phyloP scores from a whole-genome alignment of 2,888 invertebrate genomes.

The Metallyticus violacea region DNA sequence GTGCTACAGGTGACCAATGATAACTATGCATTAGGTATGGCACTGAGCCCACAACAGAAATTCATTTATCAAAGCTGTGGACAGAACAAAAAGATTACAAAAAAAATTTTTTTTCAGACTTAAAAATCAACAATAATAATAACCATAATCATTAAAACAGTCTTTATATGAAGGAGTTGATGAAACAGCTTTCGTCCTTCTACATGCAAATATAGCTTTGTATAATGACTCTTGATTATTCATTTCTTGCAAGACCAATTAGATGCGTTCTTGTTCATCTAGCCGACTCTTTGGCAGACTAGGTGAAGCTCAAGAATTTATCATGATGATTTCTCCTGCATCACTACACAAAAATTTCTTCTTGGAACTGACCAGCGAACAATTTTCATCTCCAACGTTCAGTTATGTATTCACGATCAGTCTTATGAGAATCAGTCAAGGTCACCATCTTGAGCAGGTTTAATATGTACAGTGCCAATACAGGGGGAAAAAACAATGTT shows the following conservation, averaged over 20 bases:
- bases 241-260: background rate
- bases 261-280: background rate
- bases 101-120: no score
- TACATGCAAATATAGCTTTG: background rate
- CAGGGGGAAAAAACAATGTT: background rate
- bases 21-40: constrained; percentile 11
- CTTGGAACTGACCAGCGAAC: background rate
- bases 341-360: background rate
- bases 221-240: background rate
- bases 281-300: background rate
- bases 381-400: background rate
- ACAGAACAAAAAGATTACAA: background rate
- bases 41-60: constrained; percentile 3
- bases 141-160: constrained; percentile 1
- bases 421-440: constrained; percentile 30
- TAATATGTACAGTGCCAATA: constrained; percentile 29
- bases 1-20: background rate
- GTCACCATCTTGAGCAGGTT: constrained; percentile 28
- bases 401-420: constrained; percentile 18
- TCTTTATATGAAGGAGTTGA: background rate
- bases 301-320: background rate
- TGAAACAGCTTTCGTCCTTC: no score
- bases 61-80: background rate
- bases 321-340: background rate
- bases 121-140: constrained; percentile 5